Evolutionary conservation across 2,888 invertebrate genomes (phyloP).

Genomic region (Tanytarsus gracilentus): DNA sequence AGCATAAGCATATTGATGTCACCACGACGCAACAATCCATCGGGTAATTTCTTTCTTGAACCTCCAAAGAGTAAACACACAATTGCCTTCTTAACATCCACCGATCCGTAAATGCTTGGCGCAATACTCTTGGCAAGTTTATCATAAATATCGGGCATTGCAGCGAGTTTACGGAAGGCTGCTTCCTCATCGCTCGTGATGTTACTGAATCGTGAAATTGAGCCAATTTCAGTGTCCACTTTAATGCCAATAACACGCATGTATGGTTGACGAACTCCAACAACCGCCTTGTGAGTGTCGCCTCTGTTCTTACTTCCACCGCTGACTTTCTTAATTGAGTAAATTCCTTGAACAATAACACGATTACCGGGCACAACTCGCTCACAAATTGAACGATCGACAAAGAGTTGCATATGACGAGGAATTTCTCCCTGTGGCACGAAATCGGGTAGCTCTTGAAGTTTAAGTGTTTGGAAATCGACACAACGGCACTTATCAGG

Average conservation of each 20-base stretch:
- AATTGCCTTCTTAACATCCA: constrained; percentile 95
- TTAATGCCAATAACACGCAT: constrained; percentile 88
- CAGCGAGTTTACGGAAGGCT: constrained; percentile 60
- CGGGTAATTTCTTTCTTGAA: constrained; percentile 79
- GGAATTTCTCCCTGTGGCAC: constrained; percentile 94
- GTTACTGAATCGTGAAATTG: constrained; percentile 47
- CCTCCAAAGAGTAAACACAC: constrained; percentile 92
- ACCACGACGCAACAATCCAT: constrained; percentile 89
- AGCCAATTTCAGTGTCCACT: constrained; percentile 69
- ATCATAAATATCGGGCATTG: constrained; percentile 79
- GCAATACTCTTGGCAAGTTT: constrained; percentile 83
- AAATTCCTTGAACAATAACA: constrained; percentile 88
- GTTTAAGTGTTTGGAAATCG: constrained; percentile 94
- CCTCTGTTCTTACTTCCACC: constrained; percentile 56
- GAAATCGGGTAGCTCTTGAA: constrained; percentile 91
- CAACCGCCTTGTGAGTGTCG: constrained; percentile 65
- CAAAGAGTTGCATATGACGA: constrained; percentile 87
- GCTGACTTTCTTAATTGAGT: constrained; percentile 81
- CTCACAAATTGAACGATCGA: constrained; percentile 87
- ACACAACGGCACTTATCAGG: constrained; percentile 97
- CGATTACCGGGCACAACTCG: constrained; percentile 92
- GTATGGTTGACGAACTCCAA: constrained; percentile 91
- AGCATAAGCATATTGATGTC: constrained; percentile 92
- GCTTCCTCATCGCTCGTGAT: constrained; percentile 61
- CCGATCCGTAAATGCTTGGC: constrained; percentile 90